Percentiles rank a stretch among this genome's conserved stretches.
These are phyloP conservation scores for Cephus rjabovi DNA, from an alignment of 2,888 invertebrate genomes.

Conservation along the genomic window DNA sequence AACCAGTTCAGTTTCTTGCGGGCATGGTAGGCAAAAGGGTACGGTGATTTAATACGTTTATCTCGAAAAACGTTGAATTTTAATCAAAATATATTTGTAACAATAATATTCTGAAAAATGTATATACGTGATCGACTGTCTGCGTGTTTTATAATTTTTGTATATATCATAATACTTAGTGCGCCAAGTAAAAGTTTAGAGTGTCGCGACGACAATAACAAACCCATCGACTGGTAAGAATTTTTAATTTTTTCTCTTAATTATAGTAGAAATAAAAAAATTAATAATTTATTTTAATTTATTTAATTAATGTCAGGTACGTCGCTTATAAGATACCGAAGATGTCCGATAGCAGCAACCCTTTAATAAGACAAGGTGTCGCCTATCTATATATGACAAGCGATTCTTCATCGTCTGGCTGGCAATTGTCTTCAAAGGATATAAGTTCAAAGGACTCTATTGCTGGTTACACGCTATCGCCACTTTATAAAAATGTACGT, in stretches of 20 bases:
- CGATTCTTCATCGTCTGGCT: conserved; percentile 50
- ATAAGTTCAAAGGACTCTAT: conserved; percentile 76
- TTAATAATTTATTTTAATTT: conserved; percentile 24
- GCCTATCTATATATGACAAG: conserved; percentile 81
- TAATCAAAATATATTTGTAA: not conserved
- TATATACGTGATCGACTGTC: not conserved
- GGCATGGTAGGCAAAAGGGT: too few relatives aligned
- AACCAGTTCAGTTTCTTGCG: not conserved
- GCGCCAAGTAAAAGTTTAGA: conserved; percentile 28
- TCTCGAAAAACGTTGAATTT: not conserved
- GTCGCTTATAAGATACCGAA: conserved; percentile 85
- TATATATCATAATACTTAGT: not conserved
- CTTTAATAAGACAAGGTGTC: conserved; percentile 72
- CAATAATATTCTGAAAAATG: not conserved
- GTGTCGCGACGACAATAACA: conserved; percentile 74
- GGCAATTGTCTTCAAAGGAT: conserved; percentile 43
- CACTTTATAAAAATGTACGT: conserved; percentile 67
- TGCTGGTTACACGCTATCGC: conserved; percentile 74
- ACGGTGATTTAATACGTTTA: not conserved
- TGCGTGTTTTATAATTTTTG: not conserved
- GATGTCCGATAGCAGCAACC: conserved; percentile 69
- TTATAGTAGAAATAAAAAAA: conserved; percentile 3
- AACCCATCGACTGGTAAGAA: conserved; percentile 78
- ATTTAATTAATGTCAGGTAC: conserved; percentile 73
- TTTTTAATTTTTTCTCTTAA: not conserved